phyloP scores from a whole-genome alignment of 1,140 invertebrate species.

The Brachionus manjavacas region DNA sequence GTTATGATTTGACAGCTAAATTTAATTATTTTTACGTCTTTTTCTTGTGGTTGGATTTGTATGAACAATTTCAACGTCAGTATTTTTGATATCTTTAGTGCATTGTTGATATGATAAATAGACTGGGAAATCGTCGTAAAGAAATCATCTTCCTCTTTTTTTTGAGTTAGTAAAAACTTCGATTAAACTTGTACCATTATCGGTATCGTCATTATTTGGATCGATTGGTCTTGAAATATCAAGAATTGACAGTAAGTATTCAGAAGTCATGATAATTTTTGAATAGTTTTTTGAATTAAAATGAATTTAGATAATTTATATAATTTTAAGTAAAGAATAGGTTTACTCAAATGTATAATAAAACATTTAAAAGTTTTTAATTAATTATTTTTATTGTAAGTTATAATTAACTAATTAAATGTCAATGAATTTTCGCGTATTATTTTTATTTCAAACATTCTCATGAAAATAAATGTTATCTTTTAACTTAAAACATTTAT shows the following conservation, averaged over 20 bases:
- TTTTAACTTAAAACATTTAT: slow-evolving; percentile 7
- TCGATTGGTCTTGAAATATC: not conserved
- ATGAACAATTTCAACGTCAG: too few species aligned
- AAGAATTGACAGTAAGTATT: not conserved
- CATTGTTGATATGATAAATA: too few species aligned
- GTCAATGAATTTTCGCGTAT: not conserved
- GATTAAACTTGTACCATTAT: too few species aligned
- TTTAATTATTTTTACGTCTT: too few species aligned
- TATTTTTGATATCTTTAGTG: too few species aligned
- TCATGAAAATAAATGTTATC: not conserved
- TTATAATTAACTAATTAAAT: slow-evolving; percentile 2
- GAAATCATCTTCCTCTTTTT: too few species aligned
- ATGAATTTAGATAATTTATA: not conserved
- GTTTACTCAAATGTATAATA: not conserved
- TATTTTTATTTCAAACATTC: not conserved
- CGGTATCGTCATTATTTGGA: not conserved
- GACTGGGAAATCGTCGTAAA: too few species aligned
- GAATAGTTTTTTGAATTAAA: slow-evolving; percentile 7
- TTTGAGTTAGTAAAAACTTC: too few species aligned
- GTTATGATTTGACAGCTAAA: too few species aligned
- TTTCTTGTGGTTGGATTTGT: too few species aligned
- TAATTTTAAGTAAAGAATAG: not conserved
- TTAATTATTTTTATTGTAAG: not conserved
- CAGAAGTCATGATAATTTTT: too few species aligned
- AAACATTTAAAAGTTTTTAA: not conserved